Evolutionary conservation across 2,888 invertebrate genomes (phyloP).

Genomic region (Bombylius major): DNA sequence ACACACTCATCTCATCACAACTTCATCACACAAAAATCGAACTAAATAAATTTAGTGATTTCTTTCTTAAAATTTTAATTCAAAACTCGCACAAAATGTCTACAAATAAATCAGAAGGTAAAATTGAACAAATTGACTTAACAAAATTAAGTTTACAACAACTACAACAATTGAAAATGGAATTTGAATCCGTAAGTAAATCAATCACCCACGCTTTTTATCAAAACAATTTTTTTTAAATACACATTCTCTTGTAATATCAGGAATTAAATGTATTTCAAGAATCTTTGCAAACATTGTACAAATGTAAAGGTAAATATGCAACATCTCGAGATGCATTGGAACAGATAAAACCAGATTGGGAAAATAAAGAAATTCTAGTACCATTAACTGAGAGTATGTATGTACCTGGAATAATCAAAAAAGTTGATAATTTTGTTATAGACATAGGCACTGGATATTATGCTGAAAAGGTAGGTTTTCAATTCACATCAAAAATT

Average conservation of each 20-base stretch:
- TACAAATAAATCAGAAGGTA: conserved; percentile 44
- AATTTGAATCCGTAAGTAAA: conserved; percentile 63
- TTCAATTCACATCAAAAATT: neutral
- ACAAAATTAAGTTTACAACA: conserved; percentile 68
- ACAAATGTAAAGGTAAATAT: conserved; percentile 83
- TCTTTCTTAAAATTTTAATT: neutral
- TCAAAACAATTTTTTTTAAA: no score
- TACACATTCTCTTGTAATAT: conserved; percentile 20
- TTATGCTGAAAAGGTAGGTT: conserved; percentile 76
- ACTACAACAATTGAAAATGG: conserved; percentile 71
- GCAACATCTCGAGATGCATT: conserved; percentile 75
- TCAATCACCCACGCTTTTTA: neutral
- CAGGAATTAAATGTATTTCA: conserved; percentile 79
- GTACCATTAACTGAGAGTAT: conserved; percentile 94
- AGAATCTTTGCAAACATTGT: conserved; percentile 78
- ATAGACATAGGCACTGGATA: conserved; percentile 97
- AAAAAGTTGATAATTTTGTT: conserved; percentile 73
- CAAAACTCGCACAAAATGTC: conserved; percentile 10
- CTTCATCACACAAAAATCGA: no score
- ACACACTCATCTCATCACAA: no score
- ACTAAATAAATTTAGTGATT: no score
- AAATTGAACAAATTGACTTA: conserved; percentile 65
- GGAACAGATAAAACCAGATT: conserved; percentile 62
- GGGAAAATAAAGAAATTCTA: conserved; percentile 71
- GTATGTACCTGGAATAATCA: conserved; percentile 87